Percentiles rank a stretch among this genome's conserved stretches.
Conservation (phyloP, 2,797 vertebrate species). For the Choloepus didactylus region DNA sequence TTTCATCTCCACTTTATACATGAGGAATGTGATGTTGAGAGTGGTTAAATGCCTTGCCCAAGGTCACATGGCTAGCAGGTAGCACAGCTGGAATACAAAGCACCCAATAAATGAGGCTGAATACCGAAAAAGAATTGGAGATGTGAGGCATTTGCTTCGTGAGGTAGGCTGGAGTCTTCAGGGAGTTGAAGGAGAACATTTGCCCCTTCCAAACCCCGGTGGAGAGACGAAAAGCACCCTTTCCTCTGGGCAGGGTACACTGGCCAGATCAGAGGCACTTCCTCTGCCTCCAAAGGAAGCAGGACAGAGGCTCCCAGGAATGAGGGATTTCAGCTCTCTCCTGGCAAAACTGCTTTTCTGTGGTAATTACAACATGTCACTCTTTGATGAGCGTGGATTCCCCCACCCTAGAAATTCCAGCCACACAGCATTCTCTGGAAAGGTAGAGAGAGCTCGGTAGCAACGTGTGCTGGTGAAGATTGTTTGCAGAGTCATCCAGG, state of each 20-base stretch:
- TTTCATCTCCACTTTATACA: not conserved
- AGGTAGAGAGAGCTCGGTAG: not conserved
- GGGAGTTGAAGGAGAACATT: not conserved
- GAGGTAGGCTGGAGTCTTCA: not conserved
- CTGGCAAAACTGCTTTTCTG: conserved; percentile 33
- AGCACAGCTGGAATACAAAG: not conserved
- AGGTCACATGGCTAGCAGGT: not conserved
- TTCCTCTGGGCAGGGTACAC: not conserved
- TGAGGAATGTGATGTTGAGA: not conserved
- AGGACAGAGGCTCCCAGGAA: not conserved
- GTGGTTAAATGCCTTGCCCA: not conserved
- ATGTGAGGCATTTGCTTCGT: not conserved
- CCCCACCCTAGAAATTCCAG: not conserved
- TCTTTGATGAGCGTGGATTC: conserved; percentile 62
- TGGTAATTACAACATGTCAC: conserved; percentile 5
- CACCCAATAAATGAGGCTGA: not conserved
- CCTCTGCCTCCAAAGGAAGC: not conserved
- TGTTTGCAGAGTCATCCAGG: conserved; percentile 57
- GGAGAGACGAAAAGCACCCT: not conserved
- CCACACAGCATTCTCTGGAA: not conserved
- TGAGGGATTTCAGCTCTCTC: not conserved
- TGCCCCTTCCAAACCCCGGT: not conserved
- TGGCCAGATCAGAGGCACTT: not conserved
- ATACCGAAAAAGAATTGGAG: not conserved
- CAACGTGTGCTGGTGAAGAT: conserved; percentile 37